Conservation (phyloP, 2,113 vertebrate genomes). For the Erythrocercus mccallii region DNA sequence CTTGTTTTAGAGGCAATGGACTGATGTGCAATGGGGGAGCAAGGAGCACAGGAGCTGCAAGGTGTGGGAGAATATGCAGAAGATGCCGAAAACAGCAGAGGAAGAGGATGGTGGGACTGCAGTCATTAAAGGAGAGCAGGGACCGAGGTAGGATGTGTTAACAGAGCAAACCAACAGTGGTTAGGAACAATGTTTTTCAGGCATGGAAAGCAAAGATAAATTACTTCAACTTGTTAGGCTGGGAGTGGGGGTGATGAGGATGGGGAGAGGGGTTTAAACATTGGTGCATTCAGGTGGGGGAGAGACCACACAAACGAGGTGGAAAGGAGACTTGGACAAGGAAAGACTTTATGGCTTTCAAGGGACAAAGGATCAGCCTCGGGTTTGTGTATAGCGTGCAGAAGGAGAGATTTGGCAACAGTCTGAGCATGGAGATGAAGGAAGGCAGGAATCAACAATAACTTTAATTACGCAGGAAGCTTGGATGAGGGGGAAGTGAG, state of each 20-base stretch:
- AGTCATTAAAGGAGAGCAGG: background rate
- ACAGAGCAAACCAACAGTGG: background rate
- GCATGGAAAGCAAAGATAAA: background rate
- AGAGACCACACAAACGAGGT: background rate
- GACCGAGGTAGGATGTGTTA: background rate
- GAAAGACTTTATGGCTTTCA: background rate
- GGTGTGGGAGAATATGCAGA: background rate
- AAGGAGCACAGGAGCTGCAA: background rate
- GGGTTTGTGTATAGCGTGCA: background rate
- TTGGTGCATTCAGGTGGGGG: background rate
- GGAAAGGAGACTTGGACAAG: background rate
- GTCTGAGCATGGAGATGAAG: background rate
- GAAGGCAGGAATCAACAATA: background rate
- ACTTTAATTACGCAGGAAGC: background rate
- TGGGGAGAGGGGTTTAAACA: background rate
- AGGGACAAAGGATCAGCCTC: background rate
- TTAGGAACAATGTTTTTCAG: background rate
- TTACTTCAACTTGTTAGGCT: background rate
- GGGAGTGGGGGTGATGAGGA: fast-evolving
- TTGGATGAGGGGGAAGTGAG: background rate
- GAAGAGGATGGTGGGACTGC: background rate
- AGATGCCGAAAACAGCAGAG: background rate
- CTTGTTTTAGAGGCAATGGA: background rate
- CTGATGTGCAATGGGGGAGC: background rate
- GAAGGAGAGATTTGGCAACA: background rate